A percentile compares a stretch with the other conserved stretches of the same genome.
phyloP scores from a whole-genome alignment of 2,113 vertebrate species.

The Sphyrna mokarran region DNA sequence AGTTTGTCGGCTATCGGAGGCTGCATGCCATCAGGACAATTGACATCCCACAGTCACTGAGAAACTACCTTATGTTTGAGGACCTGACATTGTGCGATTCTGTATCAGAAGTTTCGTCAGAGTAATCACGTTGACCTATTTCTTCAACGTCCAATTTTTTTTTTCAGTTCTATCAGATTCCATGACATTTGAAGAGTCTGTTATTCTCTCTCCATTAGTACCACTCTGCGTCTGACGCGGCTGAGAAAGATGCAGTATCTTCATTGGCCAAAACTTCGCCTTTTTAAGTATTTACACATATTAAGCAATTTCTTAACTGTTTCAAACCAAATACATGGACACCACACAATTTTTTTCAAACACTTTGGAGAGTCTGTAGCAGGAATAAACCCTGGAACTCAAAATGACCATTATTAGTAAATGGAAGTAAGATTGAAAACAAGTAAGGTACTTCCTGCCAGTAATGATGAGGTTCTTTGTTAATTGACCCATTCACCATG shows the following conservation, averaged over 20 bases:
- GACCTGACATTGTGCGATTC: conserved; percentile 44
- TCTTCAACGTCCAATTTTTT: neutral
- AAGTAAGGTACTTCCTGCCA: neutral
- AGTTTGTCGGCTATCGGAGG: conserved; percentile 41
- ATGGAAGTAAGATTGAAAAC: neutral
- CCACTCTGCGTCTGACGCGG: neutral
- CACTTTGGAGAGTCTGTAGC: neutral
- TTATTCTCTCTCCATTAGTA: neutral
- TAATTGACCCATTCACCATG: neutral
- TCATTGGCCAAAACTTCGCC: neutral
- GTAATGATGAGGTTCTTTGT: neutral
- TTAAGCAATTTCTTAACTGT: neutral
- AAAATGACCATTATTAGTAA: neutral
- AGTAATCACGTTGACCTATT: neutral
- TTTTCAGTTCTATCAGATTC: neutral
- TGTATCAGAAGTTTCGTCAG: neutral
- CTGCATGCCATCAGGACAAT: conserved; percentile 43
- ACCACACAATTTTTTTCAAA: neutral
- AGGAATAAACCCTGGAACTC: neutral
- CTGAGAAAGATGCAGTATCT: neutral
- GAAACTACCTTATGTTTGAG: conserved; percentile 48
- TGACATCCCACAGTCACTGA: conserved; percentile 44
- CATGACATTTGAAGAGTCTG: neutral
- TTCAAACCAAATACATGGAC: neutral
- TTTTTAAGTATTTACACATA: neutral